Percentiles rank a stretch among this genome's conserved stretches.
phyloP scores from a whole-genome alignment of 2,888 invertebrate species.

The Gortyna flavago region DNA sequence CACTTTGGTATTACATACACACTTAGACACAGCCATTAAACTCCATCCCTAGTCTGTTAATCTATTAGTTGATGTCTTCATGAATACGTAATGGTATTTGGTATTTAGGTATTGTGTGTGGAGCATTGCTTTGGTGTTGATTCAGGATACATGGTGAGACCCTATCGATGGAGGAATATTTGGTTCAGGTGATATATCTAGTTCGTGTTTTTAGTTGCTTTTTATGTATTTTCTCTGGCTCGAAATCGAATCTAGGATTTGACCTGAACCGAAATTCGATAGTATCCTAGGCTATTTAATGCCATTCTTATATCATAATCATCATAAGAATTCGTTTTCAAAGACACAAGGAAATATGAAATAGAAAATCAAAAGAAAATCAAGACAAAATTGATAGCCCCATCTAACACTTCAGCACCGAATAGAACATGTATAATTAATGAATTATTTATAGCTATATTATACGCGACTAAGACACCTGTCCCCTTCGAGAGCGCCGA shows the following conservation, averaged over 20 bases:
- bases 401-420: constrained; percentile 37
- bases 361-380: constrained; percentile 9
- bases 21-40: constrained; percentile 61
- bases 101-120: constrained; percentile 53
- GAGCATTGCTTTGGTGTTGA: constrained; percentile 24
- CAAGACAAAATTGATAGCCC: constrained; percentile 27
- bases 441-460: constrained; percentile 67
- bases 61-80: constrained; percentile 65
- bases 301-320: neutral
- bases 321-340: neutral
- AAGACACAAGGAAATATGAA: neutral
- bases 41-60: constrained; percentile 53
- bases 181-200: neutral
- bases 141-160: constrained; percentile 7
- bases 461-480: constrained; percentile 73
- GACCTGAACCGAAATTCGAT: neutral
- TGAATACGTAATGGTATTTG: constrained; percentile 63
- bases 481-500: constrained; percentile 68
- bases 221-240: neutral
- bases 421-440: constrained; percentile 60
- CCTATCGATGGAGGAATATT: neutral
- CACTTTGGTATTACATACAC: constrained; percentile 62
- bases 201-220: neutral
- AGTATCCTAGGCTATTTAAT: neutral
- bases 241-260: neutral